Percentiles rank a stretch among this genome's conserved stretches.
These are phyloP conservation scores for Lacerta viridis DNA, from an alignment of 2,797 vertebrate genomes.

Conservation along the genomic window DNA sequence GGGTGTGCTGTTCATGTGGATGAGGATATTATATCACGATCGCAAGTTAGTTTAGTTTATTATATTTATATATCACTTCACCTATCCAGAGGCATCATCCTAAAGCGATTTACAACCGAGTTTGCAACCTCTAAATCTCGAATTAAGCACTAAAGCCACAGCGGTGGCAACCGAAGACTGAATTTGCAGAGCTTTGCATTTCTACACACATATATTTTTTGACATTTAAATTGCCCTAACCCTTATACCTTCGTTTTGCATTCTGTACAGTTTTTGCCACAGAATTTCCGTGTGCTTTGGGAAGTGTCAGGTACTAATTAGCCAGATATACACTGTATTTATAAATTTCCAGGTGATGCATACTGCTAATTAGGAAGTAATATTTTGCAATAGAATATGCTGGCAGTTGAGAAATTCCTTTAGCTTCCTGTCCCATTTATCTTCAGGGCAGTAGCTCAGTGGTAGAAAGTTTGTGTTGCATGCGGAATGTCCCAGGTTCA, in stretches of 20 bases:
- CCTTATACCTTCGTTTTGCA: background rate
- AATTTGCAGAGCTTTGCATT: background rate
- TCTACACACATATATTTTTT: background rate
- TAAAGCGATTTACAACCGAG: background rate
- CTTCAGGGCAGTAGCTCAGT: background rate
- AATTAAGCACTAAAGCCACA: background rate
- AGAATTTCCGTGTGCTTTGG: background rate
- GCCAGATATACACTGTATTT: background rate
- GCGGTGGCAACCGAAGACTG: background rate
- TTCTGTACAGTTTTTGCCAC: background rate
- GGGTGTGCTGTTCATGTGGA: background rate
- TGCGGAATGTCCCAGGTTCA: too few species aligned
- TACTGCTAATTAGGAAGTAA: slow-evolving; percentile 5
- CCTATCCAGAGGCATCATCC: too few species aligned
- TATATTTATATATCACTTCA: too few species aligned
- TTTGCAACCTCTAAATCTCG: background rate
- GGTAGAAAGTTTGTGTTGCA: too few species aligned
- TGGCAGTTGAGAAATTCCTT: background rate
- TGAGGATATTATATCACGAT: background rate
- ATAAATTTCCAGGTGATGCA: background rate
- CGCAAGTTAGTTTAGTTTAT: too few species aligned
- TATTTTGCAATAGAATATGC: slow-evolving; percentile 11
- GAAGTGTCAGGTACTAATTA: slow-evolving; percentile 13
- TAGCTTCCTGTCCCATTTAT: background rate
- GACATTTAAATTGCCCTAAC: slow-evolving; percentile 8